Percentiles rank a stretch among this genome's conserved stretches.
Evolutionary conservation across 1,140 invertebrate species (phyloP).

Genomic region (Mya arenaria): DNA sequence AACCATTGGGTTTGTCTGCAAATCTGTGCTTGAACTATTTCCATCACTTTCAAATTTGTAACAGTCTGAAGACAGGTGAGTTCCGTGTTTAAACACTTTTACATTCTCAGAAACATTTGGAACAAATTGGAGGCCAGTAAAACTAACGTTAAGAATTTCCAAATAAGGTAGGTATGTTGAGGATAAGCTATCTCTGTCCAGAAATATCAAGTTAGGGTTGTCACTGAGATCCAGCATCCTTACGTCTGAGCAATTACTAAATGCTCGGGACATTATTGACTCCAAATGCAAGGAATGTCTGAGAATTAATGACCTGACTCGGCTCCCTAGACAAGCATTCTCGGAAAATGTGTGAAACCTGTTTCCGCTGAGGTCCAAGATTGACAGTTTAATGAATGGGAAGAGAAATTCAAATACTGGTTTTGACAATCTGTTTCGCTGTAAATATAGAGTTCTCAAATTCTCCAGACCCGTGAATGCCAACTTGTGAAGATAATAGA

Average conservation of each 20-base stretch:
- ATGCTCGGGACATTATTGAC: neutral
- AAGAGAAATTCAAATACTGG: neutral
- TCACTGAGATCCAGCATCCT: neutral
- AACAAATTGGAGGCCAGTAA: neutral
- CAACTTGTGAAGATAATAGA: neutral
- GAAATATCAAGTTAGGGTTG: neutral
- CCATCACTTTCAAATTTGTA: neutral
- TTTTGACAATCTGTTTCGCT: neutral
- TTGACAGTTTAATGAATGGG: neutral
- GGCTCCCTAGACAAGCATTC: neutral
- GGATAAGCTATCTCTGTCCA: slow-evolving; percentile 4
- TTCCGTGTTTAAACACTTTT: neutral
- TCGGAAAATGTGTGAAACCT: neutral
- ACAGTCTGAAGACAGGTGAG: neutral
- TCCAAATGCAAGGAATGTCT: neutral
- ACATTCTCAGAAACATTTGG: neutral
- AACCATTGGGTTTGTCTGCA: neutral
- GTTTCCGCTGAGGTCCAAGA: neutral
- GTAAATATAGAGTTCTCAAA: neutral
- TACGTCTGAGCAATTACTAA: neutral
- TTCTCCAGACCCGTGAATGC: neutral
- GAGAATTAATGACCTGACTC: neutral
- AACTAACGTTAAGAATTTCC: neutral
- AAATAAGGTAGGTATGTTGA: neutral
- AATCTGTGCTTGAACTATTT: too few relatives aligned